Evolutionary conservation across 2,888 invertebrate species (phyloP).

Genomic region (Lasius fuliginosus): DNA sequence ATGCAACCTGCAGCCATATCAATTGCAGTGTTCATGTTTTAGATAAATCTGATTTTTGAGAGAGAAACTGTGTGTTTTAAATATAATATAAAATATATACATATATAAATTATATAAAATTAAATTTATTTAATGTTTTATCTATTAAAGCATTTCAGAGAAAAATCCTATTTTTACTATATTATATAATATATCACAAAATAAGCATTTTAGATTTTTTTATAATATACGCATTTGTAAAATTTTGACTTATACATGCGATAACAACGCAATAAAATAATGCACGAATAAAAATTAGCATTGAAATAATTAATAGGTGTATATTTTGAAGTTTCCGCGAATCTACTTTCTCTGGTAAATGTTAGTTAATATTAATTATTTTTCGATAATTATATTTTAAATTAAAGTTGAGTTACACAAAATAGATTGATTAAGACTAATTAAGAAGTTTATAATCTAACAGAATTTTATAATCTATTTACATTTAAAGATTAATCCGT

Average conservation of each 20-base stretch:
- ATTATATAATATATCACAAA: not conserved
- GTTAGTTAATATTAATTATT: not conserved
- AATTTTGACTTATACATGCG: not conserved
- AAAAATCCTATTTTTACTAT: not conserved
- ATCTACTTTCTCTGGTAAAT: not conserved
- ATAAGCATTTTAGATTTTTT: not conserved
- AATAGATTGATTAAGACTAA: not conserved
- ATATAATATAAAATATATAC: not conserved
- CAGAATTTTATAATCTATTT: not conserved
- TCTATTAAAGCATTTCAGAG: conserved; percentile 15
- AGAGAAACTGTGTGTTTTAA: not conserved
- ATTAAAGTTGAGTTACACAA: not conserved
- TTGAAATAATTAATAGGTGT: not conserved
- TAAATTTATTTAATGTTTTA: conserved; percentile 15
- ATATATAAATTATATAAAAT: not conserved
- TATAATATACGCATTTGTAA: not conserved
- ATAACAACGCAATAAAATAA: not conserved
- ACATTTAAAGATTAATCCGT: not conserved
- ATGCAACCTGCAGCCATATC: not conserved
- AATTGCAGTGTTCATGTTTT: not conserved
- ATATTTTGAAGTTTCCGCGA: not conserved
- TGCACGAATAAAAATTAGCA: not conserved
- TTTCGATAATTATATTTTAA: not conserved
- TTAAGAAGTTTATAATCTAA: not conserved
- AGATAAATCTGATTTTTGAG: not conserved